Conservation (phyloP, 1,140 invertebrate genomes). For the Drosophila lini region DNA sequence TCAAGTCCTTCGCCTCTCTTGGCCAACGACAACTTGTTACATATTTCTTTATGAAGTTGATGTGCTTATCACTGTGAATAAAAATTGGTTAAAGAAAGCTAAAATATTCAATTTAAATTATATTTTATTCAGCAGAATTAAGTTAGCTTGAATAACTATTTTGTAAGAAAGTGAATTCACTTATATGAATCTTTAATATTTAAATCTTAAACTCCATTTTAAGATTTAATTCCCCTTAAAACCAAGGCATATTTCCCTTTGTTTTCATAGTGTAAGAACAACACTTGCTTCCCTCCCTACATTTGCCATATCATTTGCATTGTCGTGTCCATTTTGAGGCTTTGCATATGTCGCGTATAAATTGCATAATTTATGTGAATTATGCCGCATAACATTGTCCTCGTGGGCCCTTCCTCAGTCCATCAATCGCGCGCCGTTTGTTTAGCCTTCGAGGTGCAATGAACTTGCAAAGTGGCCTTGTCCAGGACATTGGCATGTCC, state of each 20-base stretch:
- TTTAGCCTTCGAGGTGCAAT: constrained; percentile 74
- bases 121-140: no score
- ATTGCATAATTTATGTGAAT: constrained; percentile 83
- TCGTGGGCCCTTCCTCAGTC: constrained; percentile 17
- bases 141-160: no score
- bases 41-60: constrained; percentile 50
- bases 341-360: constrained; percentile 74
- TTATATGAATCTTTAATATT: background rate
- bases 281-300: background rate
- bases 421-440: constrained; percentile 29
- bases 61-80: background rate
- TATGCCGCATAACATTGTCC: constrained; percentile 73
- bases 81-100: no score
- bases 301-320: constrained; percentile 67
- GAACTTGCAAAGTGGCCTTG: constrained; percentile 77
- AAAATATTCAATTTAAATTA: no score
- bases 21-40: constrained; percentile 61
- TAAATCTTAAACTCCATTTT: background rate
- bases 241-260: background rate
- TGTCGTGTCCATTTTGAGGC: constrained; percentile 72
- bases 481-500: constrained; percentile 74
- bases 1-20: constrained; percentile 33
- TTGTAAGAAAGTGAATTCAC: no score
- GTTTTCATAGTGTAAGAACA: constrained; percentile 1
- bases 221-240: background rate